phyloP scores from a whole-genome alignment of 2,797 vertebrate species.

The Eptatretus atami region DNA sequence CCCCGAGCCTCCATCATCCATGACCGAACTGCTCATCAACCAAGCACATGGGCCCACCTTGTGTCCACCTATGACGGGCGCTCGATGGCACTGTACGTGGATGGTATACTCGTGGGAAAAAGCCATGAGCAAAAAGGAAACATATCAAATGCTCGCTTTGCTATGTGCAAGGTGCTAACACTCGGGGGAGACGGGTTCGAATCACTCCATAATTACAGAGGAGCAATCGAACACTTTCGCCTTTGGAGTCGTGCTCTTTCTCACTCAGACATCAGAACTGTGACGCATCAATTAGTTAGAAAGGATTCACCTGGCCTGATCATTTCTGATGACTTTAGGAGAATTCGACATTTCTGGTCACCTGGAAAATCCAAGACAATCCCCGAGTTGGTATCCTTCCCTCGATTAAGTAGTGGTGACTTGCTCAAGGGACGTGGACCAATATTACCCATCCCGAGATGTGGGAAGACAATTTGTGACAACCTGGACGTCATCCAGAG shows the following conservation, averaged over 20 bases:
- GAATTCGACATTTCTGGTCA: slow-evolving; percentile 42
- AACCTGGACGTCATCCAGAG: slow-evolving; percentile 46
- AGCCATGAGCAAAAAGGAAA: slow-evolving; percentile 66
- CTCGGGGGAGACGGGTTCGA: slow-evolving; percentile 59
- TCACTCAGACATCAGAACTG: slow-evolving; percentile 45
- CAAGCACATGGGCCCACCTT: slow-evolving; percentile 59
- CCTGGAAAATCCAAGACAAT: slow-evolving; percentile 30
- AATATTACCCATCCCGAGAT: slow-evolving; percentile 42
- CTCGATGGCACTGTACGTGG: slow-evolving; percentile 70
- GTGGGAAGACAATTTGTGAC: slow-evolving; percentile 75
- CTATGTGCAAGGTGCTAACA: slow-evolving; percentile 87
- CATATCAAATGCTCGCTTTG: slow-evolving; percentile 59
- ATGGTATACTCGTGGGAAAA: slow-evolving; percentile 62
- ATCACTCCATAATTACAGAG: slow-evolving; percentile 45
- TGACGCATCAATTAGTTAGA: slow-evolving; percentile 28
- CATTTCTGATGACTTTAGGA: slow-evolving; percentile 60
- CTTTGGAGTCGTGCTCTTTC: slow-evolving; percentile 51
- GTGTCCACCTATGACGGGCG: slow-evolving; percentile 54
- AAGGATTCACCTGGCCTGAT: slow-evolving; percentile 46
- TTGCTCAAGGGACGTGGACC: slow-evolving; percentile 29
- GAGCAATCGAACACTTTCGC: slow-evolving; percentile 41
- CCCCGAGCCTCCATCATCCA: slow-evolving; percentile 59
- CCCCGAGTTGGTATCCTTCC: slow-evolving; percentile 17
- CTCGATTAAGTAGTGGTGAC: too few relatives aligned
- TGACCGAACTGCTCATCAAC: slow-evolving; percentile 44